phyloP scores from a whole-genome alignment of 2,888 invertebrate genomes.

The Dynastes hyllus region DNA sequence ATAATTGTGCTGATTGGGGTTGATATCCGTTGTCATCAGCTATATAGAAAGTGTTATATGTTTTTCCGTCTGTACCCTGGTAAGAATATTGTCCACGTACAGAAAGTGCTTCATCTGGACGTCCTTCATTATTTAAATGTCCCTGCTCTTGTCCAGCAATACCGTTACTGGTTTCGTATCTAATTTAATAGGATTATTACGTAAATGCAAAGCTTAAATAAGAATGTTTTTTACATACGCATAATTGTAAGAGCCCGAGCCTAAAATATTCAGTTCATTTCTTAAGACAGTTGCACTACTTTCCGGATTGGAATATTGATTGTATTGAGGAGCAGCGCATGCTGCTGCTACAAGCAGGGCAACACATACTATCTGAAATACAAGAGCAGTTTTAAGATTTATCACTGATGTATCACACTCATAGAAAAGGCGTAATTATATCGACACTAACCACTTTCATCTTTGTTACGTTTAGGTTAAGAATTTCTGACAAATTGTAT shows the following conservation, averaged over 20 bases:
- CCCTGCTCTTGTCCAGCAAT: conserved; percentile 77
- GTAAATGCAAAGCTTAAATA: too few relatives aligned
- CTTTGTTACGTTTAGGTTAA: conserved; percentile 50
- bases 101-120: conserved; percentile 76
- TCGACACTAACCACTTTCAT: conserved; percentile 55
- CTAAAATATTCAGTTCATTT: conserved; percentile 77
- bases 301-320: conserved; percentile 44
- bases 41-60: conserved; percentile 77
- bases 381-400: conserved; percentile 8
- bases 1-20: conserved; percentile 68
- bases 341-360: conserved; percentile 53
- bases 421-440: background rate
- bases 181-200: conserved; percentile 59
- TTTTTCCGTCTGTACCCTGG: conserved; percentile 76
- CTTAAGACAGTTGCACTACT: conserved; percentile 76
- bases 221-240: conserved; percentile 58
- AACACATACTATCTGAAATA: conserved; percentile 57
- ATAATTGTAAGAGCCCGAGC: conserved; percentile 66
- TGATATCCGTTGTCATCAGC: conserved; percentile 77
- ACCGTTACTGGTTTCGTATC: conserved; percentile 79
- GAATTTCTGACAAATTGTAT: conserved; percentile 31
- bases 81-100: conserved; percentile 77
- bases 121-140: conserved; percentile 75
- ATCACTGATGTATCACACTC: background rate
- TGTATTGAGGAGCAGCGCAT: conserved; percentile 31